Percentiles rank a stretch among this genome's conserved stretches.
Evolutionary conservation across 1,140 invertebrate species (phyloP).

Genomic region (Panagrolaimus sp.): DNA sequence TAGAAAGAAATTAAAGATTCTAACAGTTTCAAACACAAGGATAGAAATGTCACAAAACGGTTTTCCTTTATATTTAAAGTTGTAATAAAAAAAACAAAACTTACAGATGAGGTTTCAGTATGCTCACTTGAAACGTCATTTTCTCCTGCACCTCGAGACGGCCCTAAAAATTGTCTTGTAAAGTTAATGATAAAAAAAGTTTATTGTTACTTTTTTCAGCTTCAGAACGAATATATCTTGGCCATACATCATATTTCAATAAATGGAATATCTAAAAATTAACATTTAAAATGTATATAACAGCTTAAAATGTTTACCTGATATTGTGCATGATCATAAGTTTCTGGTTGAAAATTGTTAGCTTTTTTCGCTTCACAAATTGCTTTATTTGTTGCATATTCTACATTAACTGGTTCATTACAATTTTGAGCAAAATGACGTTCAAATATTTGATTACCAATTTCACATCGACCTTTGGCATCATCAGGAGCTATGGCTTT

Average conservation of each 20-base stretch:
- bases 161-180: background rate
- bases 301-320: background rate
- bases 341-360: conserved; percentile 12
- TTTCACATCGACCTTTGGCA: background rate
- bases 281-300: no score
- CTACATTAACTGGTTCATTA: conserved; percentile 10
- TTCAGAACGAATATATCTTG: conserved; percentile 2
- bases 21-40: no score
- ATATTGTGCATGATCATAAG: conserved; percentile 12
- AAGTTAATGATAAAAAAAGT: background rate
- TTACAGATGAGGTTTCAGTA: conserved; percentile 10
- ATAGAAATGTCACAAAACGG: no score
- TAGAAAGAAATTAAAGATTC: no score
- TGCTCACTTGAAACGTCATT: conserved; percentile 9
- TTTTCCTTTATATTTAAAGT: no score
- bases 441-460: conserved; percentile 7
- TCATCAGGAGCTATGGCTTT: background rate
- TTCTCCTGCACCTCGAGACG: conserved; percentile 1
- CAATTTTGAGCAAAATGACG: conserved; percentile 7
- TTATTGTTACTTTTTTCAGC: background rate
- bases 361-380: background rate
- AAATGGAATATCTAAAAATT: conserved; percentile 2
- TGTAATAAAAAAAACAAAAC: background rate
- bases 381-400: conserved; percentile 12
- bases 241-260: conserved; percentile 8